phyloP scores from a whole-genome alignment of 1,140 invertebrate species.

The Drosophila funebris region DNA sequence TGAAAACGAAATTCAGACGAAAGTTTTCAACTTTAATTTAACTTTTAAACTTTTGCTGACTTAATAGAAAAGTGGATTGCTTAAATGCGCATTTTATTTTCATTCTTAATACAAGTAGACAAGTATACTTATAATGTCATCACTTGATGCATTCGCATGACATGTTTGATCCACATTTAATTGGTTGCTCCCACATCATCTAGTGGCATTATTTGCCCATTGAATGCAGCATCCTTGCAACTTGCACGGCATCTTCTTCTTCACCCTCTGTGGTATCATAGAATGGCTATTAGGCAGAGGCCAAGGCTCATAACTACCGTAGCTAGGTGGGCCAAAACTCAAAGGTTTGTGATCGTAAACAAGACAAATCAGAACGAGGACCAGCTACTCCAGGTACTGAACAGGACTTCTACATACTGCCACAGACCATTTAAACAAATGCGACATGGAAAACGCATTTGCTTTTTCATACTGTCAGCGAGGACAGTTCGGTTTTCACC shows the following conservation, averaged over 20 bases:
- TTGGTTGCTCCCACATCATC: too few species aligned
- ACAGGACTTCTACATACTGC: not conserved
- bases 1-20: not conserved
- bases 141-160: not conserved
- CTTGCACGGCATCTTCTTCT: too few species aligned
- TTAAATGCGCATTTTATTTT: not conserved
- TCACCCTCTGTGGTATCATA: too few species aligned
- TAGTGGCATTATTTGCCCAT: too few species aligned
- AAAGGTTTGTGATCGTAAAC: conserved; percentile 19
- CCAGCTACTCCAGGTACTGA: conserved; percentile 2
- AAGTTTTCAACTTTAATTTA: conserved; percentile 24
- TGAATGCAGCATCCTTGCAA: too few species aligned
- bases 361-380: not conserved
- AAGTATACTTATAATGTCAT: not conserved
- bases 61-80: conserved; percentile 6
- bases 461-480: conserved; percentile 21
- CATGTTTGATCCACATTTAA: too few species aligned
- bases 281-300: conserved; percentile 1
- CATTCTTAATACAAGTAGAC: not conserved
- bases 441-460: conserved; percentile 62
- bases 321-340: conserved; percentile 1
- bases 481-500: conserved; percentile 19
- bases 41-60: conserved; percentile 15
- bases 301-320: not conserved
- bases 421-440: conserved; percentile 24